These are phyloP conservation scores for Empis livida DNA, from an alignment of 2,888 invertebrate species.

Conservation along the genomic window DNA sequence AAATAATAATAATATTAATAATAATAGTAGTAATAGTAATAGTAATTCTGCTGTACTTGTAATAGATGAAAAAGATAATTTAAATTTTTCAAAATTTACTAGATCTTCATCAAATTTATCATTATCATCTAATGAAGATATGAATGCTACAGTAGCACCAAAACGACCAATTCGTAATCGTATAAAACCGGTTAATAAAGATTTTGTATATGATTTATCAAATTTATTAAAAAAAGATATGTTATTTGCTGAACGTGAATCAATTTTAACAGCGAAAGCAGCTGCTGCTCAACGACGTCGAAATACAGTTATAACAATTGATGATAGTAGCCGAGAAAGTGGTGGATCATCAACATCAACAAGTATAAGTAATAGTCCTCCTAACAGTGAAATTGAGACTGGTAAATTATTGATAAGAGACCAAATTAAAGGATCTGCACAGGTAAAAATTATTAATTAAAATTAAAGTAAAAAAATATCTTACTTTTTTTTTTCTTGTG, in stretches of 20 bases:
- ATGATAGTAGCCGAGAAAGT: slow-evolving; percentile 11
- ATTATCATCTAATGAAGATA: slow-evolving; percentile 14
- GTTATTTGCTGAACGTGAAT: slow-evolving; percentile 13
- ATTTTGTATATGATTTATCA: slow-evolving; percentile 59
- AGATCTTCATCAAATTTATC: slow-evolving; percentile 16
- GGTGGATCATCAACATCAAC: slow-evolving; percentile 9
- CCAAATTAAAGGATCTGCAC: slow-evolving; percentile 21
- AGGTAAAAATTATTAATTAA: slow-evolving; percentile 11
- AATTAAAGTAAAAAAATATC: neutral
- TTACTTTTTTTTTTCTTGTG: neutral
- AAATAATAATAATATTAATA: too few relatives aligned
- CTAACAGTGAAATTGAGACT: neutral
- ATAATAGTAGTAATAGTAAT: too few relatives aligned
- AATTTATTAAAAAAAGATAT: slow-evolving; percentile 38
- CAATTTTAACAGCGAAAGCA: slow-evolving; percentile 16
- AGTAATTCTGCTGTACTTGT: too few relatives aligned
- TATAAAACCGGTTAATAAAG: slow-evolving; percentile 49
- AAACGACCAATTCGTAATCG: slow-evolving; percentile 50
- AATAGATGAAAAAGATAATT: neutral
- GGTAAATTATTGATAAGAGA: slow-evolving; percentile 3
- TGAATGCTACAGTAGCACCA: slow-evolving; percentile 5
- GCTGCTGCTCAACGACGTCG: slow-evolving; percentile 5
- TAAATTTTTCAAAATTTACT: slow-evolving; percentile 16
- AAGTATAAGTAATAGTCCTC: slow-evolving; percentile 8
- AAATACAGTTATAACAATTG: slow-evolving; percentile 8